phyloP scores from a whole-genome alignment of 2,797 vertebrate species.

The Sitta carolinensis region DNA sequence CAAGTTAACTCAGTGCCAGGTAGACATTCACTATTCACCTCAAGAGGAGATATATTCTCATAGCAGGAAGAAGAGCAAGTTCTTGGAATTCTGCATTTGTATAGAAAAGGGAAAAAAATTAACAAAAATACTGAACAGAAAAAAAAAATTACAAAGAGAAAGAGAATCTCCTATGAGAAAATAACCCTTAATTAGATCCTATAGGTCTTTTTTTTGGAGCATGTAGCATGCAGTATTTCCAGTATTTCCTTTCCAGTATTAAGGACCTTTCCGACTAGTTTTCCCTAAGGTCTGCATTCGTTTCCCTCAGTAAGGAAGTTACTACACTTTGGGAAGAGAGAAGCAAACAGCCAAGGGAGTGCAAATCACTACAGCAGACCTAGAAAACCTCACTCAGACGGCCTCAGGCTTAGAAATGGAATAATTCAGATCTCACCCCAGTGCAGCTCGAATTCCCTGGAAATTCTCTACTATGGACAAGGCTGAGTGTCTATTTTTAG shows the following conservation, averaged over 20 bases:
- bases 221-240: no score
- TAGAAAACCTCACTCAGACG: neutral
- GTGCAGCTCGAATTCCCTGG: neutral
- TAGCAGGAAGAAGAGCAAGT: neutral
- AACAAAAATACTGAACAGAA: neutral
- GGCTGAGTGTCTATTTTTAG: neutral
- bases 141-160: neutral
- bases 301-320: neutral
- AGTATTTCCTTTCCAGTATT: neutral
- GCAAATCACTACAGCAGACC: neutral
- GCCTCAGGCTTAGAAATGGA: neutral
- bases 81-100: neutral
- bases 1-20: neutral
- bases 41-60: neutral
- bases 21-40: neutral
- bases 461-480: neutral
- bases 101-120: neutral
- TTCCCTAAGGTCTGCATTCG: neutral
- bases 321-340: neutral
- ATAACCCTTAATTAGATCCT: neutral
- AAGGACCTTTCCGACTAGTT: neutral
- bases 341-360: neutral
- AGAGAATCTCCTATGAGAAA: neutral
- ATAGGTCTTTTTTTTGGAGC: neutral
- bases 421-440: neutral